Conservation (phyloP, 2,113 vertebrate genomes). For the Podocnemis expansa region DNA sequence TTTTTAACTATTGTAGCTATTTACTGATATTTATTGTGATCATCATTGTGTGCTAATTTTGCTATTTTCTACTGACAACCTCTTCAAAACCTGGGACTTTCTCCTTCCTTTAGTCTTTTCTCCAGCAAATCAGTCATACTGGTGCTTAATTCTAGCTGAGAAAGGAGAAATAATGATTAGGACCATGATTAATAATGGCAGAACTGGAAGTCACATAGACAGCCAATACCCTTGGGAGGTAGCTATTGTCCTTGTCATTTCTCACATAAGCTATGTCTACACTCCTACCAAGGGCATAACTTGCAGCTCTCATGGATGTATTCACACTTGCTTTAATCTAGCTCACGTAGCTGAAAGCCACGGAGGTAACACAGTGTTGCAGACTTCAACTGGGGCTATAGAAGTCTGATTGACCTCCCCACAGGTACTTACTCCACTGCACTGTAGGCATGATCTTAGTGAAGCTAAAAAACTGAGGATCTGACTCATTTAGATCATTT, state of each 20-base stretch:
- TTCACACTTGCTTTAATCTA: not conserved
- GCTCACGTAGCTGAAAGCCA: not conserved
- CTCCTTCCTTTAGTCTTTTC: rapidly evolving
- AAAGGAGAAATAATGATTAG: not conserved
- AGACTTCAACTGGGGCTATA: not conserved
- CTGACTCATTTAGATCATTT: not conserved
- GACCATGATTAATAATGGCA: not conserved
- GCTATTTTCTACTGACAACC: not conserved
- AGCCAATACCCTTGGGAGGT: not conserved
- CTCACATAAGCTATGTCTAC: not conserved
- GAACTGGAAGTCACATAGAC: not conserved
- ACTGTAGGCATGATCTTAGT: not conserved
- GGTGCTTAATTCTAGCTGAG: not conserved
- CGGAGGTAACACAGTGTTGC: not conserved
- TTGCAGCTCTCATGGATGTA: not conserved
- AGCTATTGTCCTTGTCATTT: not conserved
- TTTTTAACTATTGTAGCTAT: not conserved
- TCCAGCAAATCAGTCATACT: not conserved
- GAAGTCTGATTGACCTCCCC: not conserved
- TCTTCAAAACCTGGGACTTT: not conserved
- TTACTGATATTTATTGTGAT: not conserved
- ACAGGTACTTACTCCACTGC: not conserved
- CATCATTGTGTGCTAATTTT: not conserved
- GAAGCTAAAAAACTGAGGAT: not conserved
- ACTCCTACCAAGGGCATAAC: not conserved